These are phyloP conservation scores for Sminthurides bifidus DNA, from an alignment of 1,140 invertebrate species.

Conservation along the genomic window DNA sequence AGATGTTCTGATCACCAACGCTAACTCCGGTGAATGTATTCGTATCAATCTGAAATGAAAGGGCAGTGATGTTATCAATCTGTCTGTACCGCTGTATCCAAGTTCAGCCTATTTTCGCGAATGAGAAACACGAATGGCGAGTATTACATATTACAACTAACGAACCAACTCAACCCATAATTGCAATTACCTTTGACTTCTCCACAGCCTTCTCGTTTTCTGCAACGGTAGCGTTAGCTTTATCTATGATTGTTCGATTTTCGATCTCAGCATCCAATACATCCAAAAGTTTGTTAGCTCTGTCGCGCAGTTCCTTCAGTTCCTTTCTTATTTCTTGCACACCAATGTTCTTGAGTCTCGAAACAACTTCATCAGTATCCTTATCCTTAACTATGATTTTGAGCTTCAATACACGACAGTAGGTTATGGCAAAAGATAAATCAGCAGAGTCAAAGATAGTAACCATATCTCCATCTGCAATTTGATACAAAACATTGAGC, in stretches of 20 bases:
- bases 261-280: slow-evolving; percentile 36
- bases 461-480: slow-evolving; percentile 59
- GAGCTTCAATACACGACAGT: slow-evolving; percentile 54
- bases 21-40: background rate
- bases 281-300: slow-evolving; percentile 49
- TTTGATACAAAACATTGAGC: too few species aligned
- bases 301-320: slow-evolving; percentile 46
- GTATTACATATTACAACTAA: background rate
- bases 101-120: too few species aligned
- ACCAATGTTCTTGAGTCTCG: slow-evolving; percentile 3
- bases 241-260: background rate
- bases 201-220: background rate
- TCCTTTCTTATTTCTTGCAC: slow-evolving; percentile 44
- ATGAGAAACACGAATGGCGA: background rate
- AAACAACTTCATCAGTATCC: slow-evolving; percentile 15
- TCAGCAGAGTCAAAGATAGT: slow-evolving; percentile 64
- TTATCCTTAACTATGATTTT: slow-evolving; percentile 44
- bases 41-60: background rate
- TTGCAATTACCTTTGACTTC: background rate
- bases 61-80: background rate
- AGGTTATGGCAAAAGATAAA: slow-evolving; percentile 58
- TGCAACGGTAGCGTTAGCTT: background rate
- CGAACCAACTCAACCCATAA: background rate
- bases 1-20: too few species aligned
- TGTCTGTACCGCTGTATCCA: too few species aligned